Evolutionary conservation across 1,140 invertebrate species (phyloP).

Genomic region (Drosophila littoralis): DNA sequence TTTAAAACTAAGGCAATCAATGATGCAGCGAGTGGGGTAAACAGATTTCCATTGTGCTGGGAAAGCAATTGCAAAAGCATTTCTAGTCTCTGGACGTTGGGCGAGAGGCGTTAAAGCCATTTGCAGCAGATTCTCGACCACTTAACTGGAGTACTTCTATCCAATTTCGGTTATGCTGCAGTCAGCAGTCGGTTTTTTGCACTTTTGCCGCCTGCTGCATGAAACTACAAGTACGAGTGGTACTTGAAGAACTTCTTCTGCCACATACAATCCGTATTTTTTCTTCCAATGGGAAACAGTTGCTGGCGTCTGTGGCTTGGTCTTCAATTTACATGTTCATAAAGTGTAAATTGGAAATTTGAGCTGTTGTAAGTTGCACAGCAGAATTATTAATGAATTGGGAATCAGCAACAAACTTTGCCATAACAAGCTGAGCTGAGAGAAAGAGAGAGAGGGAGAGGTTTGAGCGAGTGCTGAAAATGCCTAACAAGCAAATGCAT

Average conservation of each 20-base stretch:
- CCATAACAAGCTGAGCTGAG: conserved; percentile 28
- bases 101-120: conserved; percentile 23
- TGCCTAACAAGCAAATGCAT: conserved; percentile 38
- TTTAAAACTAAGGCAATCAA: conserved; percentile 26
- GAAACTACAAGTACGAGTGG: conserved; percentile 23
- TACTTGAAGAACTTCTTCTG: conserved; percentile 16
- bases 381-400: conserved; percentile 57
- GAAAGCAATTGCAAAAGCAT: conserved; percentile 29
- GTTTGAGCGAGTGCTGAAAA: conserved; percentile 6
- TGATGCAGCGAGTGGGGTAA: conserved; percentile 15
- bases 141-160: conserved; percentile 49
- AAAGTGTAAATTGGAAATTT: conserved; percentile 61
- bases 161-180: conserved; percentile 51
- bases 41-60: conserved; percentile 28
- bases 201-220: conserved; percentile 13
- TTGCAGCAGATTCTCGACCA: conserved; percentile 45
- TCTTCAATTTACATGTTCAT: conserved; percentile 57
- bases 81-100: conserved; percentile 3
- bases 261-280: background rate
- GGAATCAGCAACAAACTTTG: conserved; percentile 53
- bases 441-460: background rate
- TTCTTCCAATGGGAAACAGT: conserved; percentile 16
- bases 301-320: conserved; percentile 22
- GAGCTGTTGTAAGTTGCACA: conserved; percentile 43
- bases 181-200: conserved; percentile 12